phyloP scores from a whole-genome alignment of 1,140 invertebrate species.

The Dufourea novaeangliae region DNA sequence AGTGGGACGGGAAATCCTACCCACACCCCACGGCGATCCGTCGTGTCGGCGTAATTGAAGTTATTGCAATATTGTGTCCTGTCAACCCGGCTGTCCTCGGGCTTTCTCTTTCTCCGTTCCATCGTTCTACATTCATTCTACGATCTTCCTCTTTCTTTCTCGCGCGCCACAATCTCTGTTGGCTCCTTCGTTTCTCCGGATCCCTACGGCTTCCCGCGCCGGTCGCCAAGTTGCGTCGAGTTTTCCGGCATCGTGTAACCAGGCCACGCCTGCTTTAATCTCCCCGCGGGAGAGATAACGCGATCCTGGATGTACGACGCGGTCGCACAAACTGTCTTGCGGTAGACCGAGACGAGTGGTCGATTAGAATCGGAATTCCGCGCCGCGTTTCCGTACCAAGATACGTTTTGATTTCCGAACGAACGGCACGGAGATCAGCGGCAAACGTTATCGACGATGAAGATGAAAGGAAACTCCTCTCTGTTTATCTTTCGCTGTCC shows the following conservation, averaged over 20 bases:
- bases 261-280: slow-evolving; percentile 73
- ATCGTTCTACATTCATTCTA: neutral
- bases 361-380: neutral
- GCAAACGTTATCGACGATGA: neutral
- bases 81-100: slow-evolving; percentile 68
- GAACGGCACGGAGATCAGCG: too few species aligned
- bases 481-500: too few species aligned
- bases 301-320: neutral
- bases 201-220: neutral
- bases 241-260: slow-evolving; percentile 72
- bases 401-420: neutral
- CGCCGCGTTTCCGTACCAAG: too few species aligned
- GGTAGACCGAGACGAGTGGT: slow-evolving; percentile 2
- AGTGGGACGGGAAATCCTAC: slow-evolving; percentile 12
- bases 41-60: slow-evolving; percentile 81
- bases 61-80: slow-evolving; percentile 82
- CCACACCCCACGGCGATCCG: slow-evolving; percentile 69
- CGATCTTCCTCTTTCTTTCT: neutral
- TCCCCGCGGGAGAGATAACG: slow-evolving; percentile 61
- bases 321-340: neutral
- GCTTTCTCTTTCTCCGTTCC: slow-evolving; percentile 6
- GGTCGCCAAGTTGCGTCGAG: slow-evolving; percentile 53
- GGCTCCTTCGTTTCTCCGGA: slow-evolving; percentile 24
- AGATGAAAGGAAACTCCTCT: slow-evolving; percentile 16
- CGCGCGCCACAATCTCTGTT: slow-evolving; percentile 18